A percentile compares a stretch with the other conserved stretches of the same genome.
phyloP scores from a whole-genome alignment of 2,888 invertebrate species.

The Ormyrus thymus region DNA sequence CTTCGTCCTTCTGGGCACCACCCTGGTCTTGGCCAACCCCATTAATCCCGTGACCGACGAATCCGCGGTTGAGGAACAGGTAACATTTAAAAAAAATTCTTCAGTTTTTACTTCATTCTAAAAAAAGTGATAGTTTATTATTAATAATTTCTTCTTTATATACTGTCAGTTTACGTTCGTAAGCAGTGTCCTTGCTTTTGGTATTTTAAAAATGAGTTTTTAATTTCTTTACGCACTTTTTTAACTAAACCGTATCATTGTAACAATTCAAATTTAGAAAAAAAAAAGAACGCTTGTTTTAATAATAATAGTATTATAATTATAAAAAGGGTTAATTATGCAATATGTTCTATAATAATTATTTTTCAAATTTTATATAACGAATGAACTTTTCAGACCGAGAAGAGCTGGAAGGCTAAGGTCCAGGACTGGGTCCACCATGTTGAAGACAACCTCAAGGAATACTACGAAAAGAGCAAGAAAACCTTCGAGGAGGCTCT shows the following conservation, averaged over 20 bases:
- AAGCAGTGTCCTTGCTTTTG: not conserved
- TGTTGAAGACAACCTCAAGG: not conserved
- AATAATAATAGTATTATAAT: not conserved
- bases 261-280: not conserved
- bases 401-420: slow-evolving; percentile 13
- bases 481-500: not conserved
- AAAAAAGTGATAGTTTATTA: not conserved
- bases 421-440: slow-evolving; percentile 24
- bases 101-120: not conserved
- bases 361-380: not conserved
- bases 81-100: not conserved
- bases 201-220: not conserved
- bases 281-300: too few species aligned
- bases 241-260: not conserved
- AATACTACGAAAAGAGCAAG: not conserved
- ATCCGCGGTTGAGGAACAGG: not conserved
- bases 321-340: not conserved
- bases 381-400: not conserved
- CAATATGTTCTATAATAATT: not conserved
- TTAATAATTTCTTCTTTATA: not conserved
- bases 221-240: not conserved
- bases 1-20: slow-evolving; percentile 28
- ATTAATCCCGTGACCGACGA: not conserved
- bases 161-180: not conserved
- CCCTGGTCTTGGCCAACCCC: slow-evolving; percentile 30